Conservation (phyloP, 2,113 vertebrate genomes). For the Takifugu bimaculatus region DNA sequence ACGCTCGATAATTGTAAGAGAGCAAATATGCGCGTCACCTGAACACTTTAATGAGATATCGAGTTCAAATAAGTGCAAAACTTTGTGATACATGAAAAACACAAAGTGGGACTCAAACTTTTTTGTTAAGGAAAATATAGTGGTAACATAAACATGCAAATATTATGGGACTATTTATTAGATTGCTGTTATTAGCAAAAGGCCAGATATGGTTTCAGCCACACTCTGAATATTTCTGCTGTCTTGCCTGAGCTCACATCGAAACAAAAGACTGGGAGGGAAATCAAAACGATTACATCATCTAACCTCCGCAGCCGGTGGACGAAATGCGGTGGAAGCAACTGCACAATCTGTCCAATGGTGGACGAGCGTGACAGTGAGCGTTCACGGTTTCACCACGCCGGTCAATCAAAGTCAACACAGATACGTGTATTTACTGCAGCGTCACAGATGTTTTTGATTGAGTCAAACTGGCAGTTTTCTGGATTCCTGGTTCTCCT, state of each 20-base stretch:
- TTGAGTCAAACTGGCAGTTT: neutral
- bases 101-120: too few relatives aligned
- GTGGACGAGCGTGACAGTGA: constrained; percentile 7
- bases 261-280: constrained; percentile 35
- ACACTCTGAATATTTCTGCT: constrained; percentile 1
- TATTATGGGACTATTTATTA: too few relatives aligned
- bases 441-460: neutral
- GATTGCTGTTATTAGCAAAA: too few relatives aligned
- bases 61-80: too few relatives aligned
- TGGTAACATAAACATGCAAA: too few relatives aligned
- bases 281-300: constrained; percentile 61
- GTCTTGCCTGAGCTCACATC: constrained; percentile 20
- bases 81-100: too few relatives aligned
- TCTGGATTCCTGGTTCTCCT: too few relatives aligned
- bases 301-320: constrained; percentile 47
- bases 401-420: constrained; percentile 16
- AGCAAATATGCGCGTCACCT: too few relatives aligned
- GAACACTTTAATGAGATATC: too few relatives aligned
- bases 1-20: too few relatives aligned
- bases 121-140: too few relatives aligned
- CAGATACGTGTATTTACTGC: neutral
- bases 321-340: constrained; percentile 43
- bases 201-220: neutral
- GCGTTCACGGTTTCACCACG: neutral
- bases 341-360: constrained; percentile 44